Percentiles rank a stretch among this genome's conserved stretches.
Evolutionary conservation across 2,797 vertebrate species (phyloP).

Genomic region (Poeciliopsis infans): DNA sequence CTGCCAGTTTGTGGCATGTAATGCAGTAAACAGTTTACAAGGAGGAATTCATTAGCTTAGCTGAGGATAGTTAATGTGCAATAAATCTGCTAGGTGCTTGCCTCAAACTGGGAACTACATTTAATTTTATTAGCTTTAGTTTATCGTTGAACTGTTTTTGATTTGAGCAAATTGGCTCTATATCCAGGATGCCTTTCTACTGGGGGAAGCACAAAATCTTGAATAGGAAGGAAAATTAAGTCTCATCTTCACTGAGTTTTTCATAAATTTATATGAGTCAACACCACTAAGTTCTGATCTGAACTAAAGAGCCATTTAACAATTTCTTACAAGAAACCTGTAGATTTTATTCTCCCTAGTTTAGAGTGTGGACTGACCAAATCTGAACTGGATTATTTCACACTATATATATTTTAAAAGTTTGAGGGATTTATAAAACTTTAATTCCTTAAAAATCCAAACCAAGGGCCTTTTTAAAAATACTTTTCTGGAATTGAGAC

Average conservation of each 20-base stretch:
- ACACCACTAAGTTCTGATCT: neutral
- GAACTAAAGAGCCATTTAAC: neutral
- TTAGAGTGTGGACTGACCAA: neutral
- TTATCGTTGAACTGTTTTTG: neutral
- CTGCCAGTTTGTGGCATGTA: neutral
- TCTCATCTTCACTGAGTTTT: neutral
- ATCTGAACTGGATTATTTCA: neutral
- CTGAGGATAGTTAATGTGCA: neutral
- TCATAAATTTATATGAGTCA: neutral
- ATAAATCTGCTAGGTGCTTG: neutral
- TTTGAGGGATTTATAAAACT: neutral
- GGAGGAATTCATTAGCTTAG: neutral
- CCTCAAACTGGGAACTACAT: neutral
- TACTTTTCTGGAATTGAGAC: neutral
- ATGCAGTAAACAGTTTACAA: neutral
- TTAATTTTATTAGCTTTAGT: neutral
- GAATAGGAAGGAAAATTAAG: neutral
- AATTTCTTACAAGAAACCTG: neutral
- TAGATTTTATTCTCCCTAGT: neutral
- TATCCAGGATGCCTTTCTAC: neutral
- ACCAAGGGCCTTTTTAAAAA: neutral
- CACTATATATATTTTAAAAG: neutral
- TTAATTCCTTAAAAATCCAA: neutral
- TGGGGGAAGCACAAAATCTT: neutral
- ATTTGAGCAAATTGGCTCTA: neutral